Evolutionary conservation across 2,888 invertebrate genomes (phyloP).

Genomic region (Monopis laevigella): DNA sequence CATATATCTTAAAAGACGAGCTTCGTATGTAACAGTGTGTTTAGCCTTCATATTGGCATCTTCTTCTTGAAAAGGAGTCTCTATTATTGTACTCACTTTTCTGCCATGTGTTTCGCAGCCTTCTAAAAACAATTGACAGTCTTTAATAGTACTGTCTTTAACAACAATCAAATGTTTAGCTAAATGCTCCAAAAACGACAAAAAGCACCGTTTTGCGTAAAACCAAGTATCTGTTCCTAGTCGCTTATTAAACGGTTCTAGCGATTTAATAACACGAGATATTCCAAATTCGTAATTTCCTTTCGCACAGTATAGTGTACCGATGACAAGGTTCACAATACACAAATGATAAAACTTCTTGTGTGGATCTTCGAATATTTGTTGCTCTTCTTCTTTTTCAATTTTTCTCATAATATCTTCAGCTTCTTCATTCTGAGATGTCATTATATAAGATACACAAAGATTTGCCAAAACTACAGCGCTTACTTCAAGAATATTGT

Average conservation of each 20-base stretch:
- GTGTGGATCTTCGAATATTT: constrained; percentile 91
- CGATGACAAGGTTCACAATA: constrained; percentile 98
- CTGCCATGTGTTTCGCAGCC: constrained; percentile 90
- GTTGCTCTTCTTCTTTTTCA: constrained; percentile 95
- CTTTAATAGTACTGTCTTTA: constrained; percentile 86
- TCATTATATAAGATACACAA: constrained; percentile 99
- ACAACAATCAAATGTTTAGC: constrained; percentile 91
- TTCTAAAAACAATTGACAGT: constrained; percentile 88
- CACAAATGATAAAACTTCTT: constrained; percentile 96
- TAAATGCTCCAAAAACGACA: constrained; percentile 91
- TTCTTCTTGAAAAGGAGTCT: constrained; percentile 80
- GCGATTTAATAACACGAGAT: constrained; percentile 94
- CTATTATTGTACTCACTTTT: constrained; percentile 83
- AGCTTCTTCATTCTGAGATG: constrained; percentile 97
- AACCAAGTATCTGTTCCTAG: constrained; percentile 99
- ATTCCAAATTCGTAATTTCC: constrained; percentile 99
- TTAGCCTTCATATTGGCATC: constrained; percentile 77
- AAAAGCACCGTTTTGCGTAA: constrained; percentile 94
- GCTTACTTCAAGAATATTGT: constrained; percentile 93
- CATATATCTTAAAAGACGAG: constrained; percentile 83
- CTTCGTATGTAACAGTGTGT: constrained; percentile 92
- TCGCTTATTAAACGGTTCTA: constrained; percentile 93
- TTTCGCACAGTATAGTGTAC: constrained; percentile 97
- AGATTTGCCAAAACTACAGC: constrained; percentile 98
- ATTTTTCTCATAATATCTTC: constrained; percentile 99